Percentiles rank a stretch among this genome's conserved stretches.
Conservation (phyloP, 2,113 vertebrate species). For the Sylvilagus bachmani region DNA sequence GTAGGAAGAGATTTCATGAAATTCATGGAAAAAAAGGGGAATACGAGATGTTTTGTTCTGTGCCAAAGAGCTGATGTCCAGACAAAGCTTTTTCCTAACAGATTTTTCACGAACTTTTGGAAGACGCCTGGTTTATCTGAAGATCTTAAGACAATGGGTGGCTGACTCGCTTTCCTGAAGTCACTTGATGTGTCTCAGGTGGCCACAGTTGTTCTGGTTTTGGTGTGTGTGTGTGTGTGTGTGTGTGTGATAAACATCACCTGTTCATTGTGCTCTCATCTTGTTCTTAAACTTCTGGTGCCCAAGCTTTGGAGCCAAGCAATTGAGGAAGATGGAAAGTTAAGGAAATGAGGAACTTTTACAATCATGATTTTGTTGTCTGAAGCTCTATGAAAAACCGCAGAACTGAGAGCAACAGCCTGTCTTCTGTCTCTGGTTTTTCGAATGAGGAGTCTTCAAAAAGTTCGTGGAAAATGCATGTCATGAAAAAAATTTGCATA, state of each 20-base stretch:
- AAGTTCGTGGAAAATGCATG: no score
- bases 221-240: neutral
- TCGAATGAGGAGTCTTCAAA: neutral
- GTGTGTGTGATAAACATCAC: neutral
- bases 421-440: neutral
- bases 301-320: neutral
- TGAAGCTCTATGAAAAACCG: neutral
- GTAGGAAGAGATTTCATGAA: neutral
- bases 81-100: no score
- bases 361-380: neutral
- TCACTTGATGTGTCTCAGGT: neutral
- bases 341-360: conserved; percentile 14
- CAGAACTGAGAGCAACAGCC: neutral
- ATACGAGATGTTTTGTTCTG: no score
- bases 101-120: no score
- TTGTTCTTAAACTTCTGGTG: neutral
- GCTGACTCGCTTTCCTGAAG: neutral
- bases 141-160: neutral
- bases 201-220: neutral
- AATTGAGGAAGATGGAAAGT: neutral
- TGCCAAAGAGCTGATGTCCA: no score
- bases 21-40: no score
- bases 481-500: no score
- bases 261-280: neutral
- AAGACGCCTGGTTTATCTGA: neutral